phyloP scores from a whole-genome alignment of 2,797 vertebrate species.

The Nothura maculosa region DNA sequence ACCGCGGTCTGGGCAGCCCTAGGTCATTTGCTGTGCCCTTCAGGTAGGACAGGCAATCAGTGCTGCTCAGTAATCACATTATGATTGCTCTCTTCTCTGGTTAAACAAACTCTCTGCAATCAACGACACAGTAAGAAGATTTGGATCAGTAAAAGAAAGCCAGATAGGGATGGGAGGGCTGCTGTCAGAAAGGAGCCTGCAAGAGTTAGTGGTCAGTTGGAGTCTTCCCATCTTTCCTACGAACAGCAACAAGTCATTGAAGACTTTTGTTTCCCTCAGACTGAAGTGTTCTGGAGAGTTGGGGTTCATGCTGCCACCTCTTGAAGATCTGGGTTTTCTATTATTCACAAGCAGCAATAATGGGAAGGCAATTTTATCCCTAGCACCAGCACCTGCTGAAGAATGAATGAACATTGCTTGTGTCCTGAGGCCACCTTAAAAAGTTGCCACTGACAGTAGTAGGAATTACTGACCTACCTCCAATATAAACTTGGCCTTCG shows the following conservation, averaged over 20 bases:
- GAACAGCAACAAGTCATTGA: accelerated
- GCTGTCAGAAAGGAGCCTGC: neutral
- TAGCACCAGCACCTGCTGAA: neutral
- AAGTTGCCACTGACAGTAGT: slow-evolving; percentile 19
- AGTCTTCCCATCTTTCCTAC: neutral
- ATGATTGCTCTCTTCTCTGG: accelerated
- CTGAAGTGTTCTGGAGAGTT: accelerated
- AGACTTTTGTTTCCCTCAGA: neutral
- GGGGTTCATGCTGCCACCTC: accelerated
- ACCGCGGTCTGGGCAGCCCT: accelerated
- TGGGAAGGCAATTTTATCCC: neutral
- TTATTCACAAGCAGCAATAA: neutral
- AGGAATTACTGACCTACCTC: slow-evolving; percentile 52
- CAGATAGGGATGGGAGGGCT: neutral
- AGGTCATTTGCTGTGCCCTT: neutral
- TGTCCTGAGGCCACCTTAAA: neutral
- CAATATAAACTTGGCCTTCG: slow-evolving; percentile 38
- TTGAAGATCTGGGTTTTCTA: neutral
- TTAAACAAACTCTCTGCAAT: slow-evolving; percentile 25
- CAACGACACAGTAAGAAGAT: neutral
- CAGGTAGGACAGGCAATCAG: slow-evolving; percentile 40
- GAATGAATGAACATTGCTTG: neutral
- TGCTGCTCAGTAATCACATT: neutral
- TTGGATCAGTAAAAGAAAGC: neutral
- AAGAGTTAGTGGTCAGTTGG: accelerated